Evolutionary conservation across 2,113 vertebrate species (phyloP), one percentile per base, ranked within the genome.

Genomic region (Tinamus guttatus): DNA sequence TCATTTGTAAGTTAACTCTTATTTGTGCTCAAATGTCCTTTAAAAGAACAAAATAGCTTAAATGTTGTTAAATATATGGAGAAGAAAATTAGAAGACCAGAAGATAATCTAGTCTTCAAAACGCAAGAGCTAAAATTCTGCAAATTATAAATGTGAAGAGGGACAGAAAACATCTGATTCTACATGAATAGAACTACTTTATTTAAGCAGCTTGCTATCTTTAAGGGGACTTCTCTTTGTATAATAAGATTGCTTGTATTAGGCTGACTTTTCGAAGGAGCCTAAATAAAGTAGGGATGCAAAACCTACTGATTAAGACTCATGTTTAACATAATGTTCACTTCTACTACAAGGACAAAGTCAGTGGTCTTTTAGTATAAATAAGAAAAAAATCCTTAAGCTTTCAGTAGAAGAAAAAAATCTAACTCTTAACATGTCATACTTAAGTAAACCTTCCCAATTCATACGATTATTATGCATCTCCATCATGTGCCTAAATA

Each of bases 361-460:
- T 34, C 56, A 59, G 40, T 15, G 90, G 76, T 75, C 54, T 82
- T 85, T 95, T 74, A 59, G 30, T 58, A 24, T 62, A 93, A 92
- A 92, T 85, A 94, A 81, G 40, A 86, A 89, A 24, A 85, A 95
- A 94, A 87, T 62, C 63, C 54, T 49, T 73, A 80, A 93, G 56
- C n/a, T 91, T 87, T 85, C 75, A 63, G 9, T 65, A 54, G 51
- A 32, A 92, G 43, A 94, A 87, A 76, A 76, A 47, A 78, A 27
- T n/a, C 30, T 69, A 73, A 84, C 40, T 75, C 28, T 8, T 36
- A 70, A 24, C 38, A 27, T 63, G 78, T 77, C 73, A 45, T 32
- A 41, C 4, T 45, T 63, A 38, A 38, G 40, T 83, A 73, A 80
- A 81, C 0, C 2, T 28, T 16, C 21, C 58, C 40, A 77, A 20